These are phyloP conservation scores for Palythoa heliodiscus DNA, from an alignment of 92 coral and sea anemone genomes.

Conservation along the genomic window DNA sequence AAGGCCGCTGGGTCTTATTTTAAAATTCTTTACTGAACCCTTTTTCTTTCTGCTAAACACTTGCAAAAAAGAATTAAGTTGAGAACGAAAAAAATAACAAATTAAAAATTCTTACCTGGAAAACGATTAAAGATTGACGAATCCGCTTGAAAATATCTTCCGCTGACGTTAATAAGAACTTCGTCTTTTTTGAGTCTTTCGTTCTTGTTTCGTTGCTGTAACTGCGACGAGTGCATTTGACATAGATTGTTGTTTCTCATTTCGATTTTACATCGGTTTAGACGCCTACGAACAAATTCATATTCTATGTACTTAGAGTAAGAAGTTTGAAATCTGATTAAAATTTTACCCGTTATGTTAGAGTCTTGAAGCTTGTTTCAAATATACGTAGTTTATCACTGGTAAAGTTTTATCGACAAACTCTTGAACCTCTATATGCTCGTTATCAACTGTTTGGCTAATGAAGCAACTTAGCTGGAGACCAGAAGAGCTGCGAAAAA, in stretches of 20 bases:
- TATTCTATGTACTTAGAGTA: background rate
- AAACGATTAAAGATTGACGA: constrained; percentile 72
- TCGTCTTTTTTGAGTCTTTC: constrained; percentile 20
- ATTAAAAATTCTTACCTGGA: constrained; percentile 70
- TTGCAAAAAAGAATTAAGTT: background rate
- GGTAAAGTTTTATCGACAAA: background rate
- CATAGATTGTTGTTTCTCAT: constrained; percentile 15
- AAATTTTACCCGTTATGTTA: constrained; percentile 18
- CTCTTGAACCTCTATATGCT: background rate
- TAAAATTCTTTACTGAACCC: background rate
- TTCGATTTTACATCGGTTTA: background rate
- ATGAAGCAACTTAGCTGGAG: constrained; percentile 17
- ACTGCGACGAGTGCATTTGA: background rate
- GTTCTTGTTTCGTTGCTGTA: constrained; percentile 44
- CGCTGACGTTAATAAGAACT: constrained; percentile 90
- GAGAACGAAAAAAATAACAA: background rate
- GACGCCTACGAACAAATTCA: constrained; percentile 14
- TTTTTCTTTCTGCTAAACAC: background rate
- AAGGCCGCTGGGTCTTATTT: background rate
- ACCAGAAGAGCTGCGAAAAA: background rate
- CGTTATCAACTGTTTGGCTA: background rate
- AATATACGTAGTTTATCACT: background rate
- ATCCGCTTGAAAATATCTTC: constrained; percentile 78
- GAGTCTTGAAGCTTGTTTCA: constrained; percentile 32
- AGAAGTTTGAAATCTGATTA: constrained; percentile 15